Conservation (phyloP, 2,113 vertebrate genomes). For the Phodopus roborovskii region DNA sequence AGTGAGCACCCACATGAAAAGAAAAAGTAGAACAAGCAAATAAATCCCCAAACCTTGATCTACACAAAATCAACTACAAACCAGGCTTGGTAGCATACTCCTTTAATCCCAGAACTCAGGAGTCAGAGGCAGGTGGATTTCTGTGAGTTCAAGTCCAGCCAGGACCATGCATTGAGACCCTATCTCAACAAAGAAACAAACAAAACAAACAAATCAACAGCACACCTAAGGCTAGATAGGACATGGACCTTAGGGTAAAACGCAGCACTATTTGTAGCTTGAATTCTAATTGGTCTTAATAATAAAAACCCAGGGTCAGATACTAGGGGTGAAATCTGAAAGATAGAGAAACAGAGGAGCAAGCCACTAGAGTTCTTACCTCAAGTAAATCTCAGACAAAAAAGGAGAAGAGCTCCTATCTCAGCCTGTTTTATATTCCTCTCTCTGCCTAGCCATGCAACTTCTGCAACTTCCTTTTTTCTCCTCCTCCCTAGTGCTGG, state of each 20-base stretch:
- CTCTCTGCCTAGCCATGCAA: too few relatives aligned
- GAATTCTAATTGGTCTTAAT: too few relatives aligned
- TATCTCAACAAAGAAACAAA: neutral
- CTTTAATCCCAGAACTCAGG: neutral
- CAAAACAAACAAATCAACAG: neutral
- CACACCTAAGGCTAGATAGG: neutral
- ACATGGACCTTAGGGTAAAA: neutral
- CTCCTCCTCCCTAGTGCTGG: too few relatives aligned
- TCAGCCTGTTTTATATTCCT: too few relatives aligned
- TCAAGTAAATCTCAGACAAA: too few relatives aligned
- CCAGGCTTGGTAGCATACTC: neutral
- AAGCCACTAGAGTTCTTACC: too few relatives aligned
- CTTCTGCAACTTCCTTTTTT: too few relatives aligned
- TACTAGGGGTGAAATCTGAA: too few relatives aligned
- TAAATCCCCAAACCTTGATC: neutral
- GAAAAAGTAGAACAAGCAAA: neutral
- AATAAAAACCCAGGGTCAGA: too few relatives aligned
- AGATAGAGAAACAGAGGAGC: too few relatives aligned
- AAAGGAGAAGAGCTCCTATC: too few relatives aligned
- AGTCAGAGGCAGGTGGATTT: neutral
- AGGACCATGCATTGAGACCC: neutral
- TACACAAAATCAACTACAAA: neutral
- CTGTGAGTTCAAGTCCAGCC: neutral
- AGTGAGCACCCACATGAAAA: neutral
- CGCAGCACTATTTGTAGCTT: too few relatives aligned